phyloP scores from a whole-genome alignment of 2,797 vertebrate species.

The Anniella stebbinsi region DNA sequence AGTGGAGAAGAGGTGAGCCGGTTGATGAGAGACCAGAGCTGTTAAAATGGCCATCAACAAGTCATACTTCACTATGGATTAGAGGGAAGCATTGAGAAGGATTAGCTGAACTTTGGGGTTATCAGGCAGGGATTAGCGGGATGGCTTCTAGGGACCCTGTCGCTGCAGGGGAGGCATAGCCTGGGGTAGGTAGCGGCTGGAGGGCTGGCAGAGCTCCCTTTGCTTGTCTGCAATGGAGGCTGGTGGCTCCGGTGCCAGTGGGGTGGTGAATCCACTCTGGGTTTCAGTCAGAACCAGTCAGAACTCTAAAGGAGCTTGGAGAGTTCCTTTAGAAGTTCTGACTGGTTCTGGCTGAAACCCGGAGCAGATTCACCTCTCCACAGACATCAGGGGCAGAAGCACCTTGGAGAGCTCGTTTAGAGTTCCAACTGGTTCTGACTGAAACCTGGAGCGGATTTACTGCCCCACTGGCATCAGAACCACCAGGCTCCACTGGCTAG shows the following conservation, averaged over 20 bases:
- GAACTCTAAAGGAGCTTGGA: no score
- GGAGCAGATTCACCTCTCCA: no score
- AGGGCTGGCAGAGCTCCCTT: background rate
- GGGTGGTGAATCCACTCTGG: no score
- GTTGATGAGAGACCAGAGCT: background rate
- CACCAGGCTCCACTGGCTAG: background rate
- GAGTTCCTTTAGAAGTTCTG: no score
- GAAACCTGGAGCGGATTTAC: no score
- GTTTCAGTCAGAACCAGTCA: no score
- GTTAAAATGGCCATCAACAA: slow-evolving; percentile 44
- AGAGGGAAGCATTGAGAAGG: slow-evolving; percentile 32
- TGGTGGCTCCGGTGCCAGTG: no score
- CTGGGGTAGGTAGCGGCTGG: background rate
- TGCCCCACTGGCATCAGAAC: no score
- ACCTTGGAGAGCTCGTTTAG: no score
- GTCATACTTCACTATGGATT: slow-evolving; percentile 33
- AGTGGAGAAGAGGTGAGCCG: background rate
- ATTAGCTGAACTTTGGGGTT: slow-evolving; percentile 40
- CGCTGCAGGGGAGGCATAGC: background rate
- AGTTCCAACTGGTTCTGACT: no score
- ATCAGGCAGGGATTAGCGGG: slow-evolving; percentile 19
- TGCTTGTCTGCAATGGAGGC: background rate
- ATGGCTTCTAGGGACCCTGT: background rate
- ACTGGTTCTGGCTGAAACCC: no score
- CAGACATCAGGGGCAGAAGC: no score